phyloP scores from a whole-genome alignment of 2,888 invertebrate species.

The Nyleta sp. region DNA sequence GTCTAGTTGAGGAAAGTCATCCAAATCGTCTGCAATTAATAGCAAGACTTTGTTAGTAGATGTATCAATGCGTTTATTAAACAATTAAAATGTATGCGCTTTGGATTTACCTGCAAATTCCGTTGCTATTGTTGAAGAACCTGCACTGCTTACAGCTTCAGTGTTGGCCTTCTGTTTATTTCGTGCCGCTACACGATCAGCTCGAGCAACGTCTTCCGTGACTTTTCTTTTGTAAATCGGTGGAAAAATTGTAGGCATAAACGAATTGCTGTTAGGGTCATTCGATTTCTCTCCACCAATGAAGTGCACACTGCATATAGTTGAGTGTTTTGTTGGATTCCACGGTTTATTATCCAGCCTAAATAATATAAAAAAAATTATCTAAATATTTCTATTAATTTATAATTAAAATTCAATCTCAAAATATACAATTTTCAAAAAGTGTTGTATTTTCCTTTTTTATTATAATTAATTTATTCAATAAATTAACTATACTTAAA shows the following conservation, averaged over 20 bases:
- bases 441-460: too few relatives aligned
- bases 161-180: neutral
- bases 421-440: too few relatives aligned
- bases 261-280: neutral
- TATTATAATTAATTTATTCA: too few relatives aligned
- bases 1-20: neutral
- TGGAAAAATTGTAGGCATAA: constrained; percentile 5
- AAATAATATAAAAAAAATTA: neutral
- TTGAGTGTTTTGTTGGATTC: neutral
- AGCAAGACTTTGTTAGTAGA: neutral
- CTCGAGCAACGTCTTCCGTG: neutral
- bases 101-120: neutral
- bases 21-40: neutral
- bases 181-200: neutral
- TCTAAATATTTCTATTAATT: too few relatives aligned
- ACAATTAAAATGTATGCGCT: neutral
- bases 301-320: neutral
- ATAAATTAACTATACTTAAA: too few relatives aligned
- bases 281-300: constrained; percentile 1
- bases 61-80: neutral
- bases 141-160: neutral
- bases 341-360: neutral
- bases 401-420: too few relatives aligned
- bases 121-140: neutral
- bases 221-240: neutral